Evolutionary conservation across 2,888 invertebrate species (phyloP), one percentile per base, ranked within the genome.

Genomic region (Cylindroiulus punctatus): DNA sequence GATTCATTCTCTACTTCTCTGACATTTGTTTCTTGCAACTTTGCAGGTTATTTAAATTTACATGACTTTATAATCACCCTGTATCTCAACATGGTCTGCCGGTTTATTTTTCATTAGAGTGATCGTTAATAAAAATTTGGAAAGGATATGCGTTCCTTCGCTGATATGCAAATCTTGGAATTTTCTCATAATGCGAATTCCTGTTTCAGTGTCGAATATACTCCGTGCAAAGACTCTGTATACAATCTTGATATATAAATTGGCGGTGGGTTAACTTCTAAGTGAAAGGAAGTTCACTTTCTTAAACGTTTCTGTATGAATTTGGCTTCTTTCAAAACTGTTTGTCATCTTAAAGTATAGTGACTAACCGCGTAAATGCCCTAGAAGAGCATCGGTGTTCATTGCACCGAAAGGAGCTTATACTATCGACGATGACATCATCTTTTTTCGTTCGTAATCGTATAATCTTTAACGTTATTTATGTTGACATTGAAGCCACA

Each of bases 331-430:
- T 76, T 30, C 26, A 76, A 30, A 76, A 76, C 76, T 76, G 76
- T 76, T 76, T 76, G 76, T 76, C 76, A 76, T 76, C 76, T 76
- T 76, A 76, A 76, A 76, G 76, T 76, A 76, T 76, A 76, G 76
- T 76, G 76, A 76, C 30, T 76, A 76, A 76, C 76, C 76, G 76
- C 76, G 30, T 76, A 76, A 76, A 76, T 76, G 76, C 76, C 76
- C 76, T 8, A 76, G 76, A 76, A 22, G 76, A 76, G 76, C 76
- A 76, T 76, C 76, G 26, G 76, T 76, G 76, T 76, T 76, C 76
- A 76, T 76, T 76, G 76, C 76, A 76, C 76, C 76, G 76, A 76
- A 76, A 76, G 76, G 30, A 76, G 76, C 76, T 76, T 76, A 76
- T 76, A 76, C 22, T 76, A 76, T 76, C 76, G 30, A 76, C 30